These are phyloP conservation scores for Drosophila rubida DNA, from an alignment of 2,888 invertebrate genomes.

Conservation along the genomic window DNA sequence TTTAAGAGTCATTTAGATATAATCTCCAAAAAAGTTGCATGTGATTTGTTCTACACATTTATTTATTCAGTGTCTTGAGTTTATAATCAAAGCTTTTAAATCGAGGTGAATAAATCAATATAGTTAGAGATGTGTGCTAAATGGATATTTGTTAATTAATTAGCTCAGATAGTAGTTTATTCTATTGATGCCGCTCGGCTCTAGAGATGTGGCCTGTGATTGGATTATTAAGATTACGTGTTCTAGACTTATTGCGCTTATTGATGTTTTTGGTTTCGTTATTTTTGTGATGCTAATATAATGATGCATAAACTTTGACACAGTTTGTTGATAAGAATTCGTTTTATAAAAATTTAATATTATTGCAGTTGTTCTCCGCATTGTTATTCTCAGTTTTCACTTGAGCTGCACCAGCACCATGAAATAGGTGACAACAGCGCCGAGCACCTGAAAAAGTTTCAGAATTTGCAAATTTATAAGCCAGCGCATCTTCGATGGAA, in stretches of 20 bases:
- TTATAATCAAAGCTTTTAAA: constrained; percentile 50
- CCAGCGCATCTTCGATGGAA: neutral
- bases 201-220: constrained; percentile 6
- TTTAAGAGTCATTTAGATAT: neutral
- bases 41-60: constrained; percentile 49
- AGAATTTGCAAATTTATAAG: constrained; percentile 25
- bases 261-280: neutral
- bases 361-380: constrained; percentile 17
- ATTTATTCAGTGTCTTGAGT: constrained; percentile 41
- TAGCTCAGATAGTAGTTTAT: constrained; percentile 3
- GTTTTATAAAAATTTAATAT: constrained; percentile 34
- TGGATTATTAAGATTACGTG: constrained; percentile 13
- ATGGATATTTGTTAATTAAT: constrained; percentile 2
- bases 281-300: constrained; percentile 17
- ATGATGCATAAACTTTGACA: constrained; percentile 50
- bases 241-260: neutral
- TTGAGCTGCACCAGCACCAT: constrained; percentile 96
- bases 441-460: constrained; percentile 89
- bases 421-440: constrained; percentile 95
- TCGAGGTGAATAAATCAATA: constrained; percentile 18
- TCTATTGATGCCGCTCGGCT: neutral
- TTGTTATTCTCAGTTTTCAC: constrained; percentile 79
- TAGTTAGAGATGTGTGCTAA: constrained; percentile 21
- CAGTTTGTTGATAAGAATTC: constrained; percentile 40
- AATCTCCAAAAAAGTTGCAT: neutral